These are phyloP conservation scores for Escarpia spicata DNA, from an alignment of 2,888 invertebrate species.

Conservation along the genomic window DNA sequence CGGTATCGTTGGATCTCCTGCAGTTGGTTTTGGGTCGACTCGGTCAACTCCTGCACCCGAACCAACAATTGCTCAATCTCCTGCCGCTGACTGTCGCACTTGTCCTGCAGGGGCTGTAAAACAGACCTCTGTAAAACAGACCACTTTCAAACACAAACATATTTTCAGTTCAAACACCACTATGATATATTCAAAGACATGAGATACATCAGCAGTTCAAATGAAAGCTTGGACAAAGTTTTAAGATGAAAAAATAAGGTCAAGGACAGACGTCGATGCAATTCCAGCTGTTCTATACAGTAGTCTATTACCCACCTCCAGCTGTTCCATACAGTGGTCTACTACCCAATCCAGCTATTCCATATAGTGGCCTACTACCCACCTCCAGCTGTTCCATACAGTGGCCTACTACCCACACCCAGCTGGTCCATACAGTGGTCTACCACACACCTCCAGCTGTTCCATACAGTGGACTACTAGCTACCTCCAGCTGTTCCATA, in stretches of 20 bases:
- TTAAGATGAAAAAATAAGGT: not conserved
- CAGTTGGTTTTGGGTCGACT: conserved; percentile 18
- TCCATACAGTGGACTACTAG: not conserved
- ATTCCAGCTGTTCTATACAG: not conserved
- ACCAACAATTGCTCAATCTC: not conserved
- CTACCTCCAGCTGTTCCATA: not conserved
- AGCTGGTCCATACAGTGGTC: not conserved
- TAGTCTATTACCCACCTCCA: not conserved
- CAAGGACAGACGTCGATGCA: not conserved
- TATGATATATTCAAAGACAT: not conserved
- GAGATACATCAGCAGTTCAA: not conserved
- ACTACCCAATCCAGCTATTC: not conserved
- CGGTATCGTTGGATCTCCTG: conserved; percentile 45
- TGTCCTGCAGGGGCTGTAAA: conserved; percentile 14
- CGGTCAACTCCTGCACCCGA: not conserved
- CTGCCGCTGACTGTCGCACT: not conserved
- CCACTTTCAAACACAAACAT: not conserved
- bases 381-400: not conserved
- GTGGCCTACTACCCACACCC: not conserved
- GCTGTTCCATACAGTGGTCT: not conserved
- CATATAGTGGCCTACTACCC: not conserved
- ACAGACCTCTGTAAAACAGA: not conserved
- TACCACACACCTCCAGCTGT: not conserved
- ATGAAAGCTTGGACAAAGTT: not conserved
- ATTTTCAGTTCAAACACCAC: not conserved